A percentile compares a stretch with the other conserved stretches of the same genome.
phyloP scores from a whole-genome alignment of 2,797 vertebrate species.

The Lacerta bilineata region DNA sequence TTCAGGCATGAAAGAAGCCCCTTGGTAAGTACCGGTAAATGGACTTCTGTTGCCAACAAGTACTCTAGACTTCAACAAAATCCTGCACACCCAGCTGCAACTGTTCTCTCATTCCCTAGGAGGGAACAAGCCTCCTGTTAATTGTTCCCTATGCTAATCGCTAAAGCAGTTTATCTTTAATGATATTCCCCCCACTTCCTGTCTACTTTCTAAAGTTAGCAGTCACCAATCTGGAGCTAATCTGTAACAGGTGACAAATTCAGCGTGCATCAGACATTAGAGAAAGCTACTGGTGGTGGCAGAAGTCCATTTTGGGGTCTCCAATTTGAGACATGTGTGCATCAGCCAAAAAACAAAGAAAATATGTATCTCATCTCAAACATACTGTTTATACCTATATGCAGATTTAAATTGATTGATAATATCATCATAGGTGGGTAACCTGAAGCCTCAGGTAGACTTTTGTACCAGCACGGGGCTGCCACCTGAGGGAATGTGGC shows the following conservation, averaged over 20 bases:
- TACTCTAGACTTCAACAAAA: not conserved
- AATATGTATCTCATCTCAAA: not conserved
- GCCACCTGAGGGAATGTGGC: too few relatives aligned
- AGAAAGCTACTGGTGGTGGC: not conserved
- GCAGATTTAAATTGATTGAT: not conserved
- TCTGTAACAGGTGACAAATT: slow-evolving; percentile 16
- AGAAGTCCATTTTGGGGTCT: too few relatives aligned
- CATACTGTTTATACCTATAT: not conserved
- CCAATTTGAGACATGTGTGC: too few relatives aligned
- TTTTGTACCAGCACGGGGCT: too few relatives aligned
- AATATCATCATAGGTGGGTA: too few relatives aligned
- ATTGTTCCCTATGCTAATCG: slow-evolving; percentile 40
- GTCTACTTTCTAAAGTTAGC: slow-evolving; percentile 31
- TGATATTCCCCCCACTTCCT: slow-evolving; percentile 22
- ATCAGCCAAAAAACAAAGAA: not conserved
- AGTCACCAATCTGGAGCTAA: not conserved
- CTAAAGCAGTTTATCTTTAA: slow-evolving; percentile 46
- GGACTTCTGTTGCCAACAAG: not conserved
- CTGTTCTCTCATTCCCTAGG: slow-evolving; percentile 22
- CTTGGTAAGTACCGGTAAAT: not conserved
- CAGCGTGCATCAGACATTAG: not conserved
- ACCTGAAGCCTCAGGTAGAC: too few relatives aligned
- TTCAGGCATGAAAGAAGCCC: too few relatives aligned
- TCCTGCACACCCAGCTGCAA: not conserved
- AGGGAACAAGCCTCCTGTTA: slow-evolving; percentile 8